Conservation (phyloP, 1,140 invertebrate genomes). For the Drosophila oshimai region DNA sequence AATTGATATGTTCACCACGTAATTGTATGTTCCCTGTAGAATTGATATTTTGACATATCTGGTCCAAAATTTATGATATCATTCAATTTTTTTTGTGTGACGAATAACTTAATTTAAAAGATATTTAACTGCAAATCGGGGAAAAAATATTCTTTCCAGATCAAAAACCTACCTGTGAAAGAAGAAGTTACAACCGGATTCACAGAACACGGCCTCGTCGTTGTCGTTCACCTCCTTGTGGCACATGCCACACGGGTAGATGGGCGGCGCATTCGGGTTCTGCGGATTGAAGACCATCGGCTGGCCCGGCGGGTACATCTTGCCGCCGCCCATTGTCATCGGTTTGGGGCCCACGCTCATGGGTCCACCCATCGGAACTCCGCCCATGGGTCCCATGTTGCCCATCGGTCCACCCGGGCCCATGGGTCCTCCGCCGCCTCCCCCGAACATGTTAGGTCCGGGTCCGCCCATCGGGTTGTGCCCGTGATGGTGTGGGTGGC, state of each 20-base stretch:
- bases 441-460: constrained; percentile 33
- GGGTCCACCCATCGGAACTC: constrained; percentile 63
- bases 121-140: too few relatives aligned
- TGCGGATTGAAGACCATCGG: constrained; percentile 99
- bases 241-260: constrained; percentile 98
- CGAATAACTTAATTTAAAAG: too few relatives aligned
- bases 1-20: too few relatives aligned
- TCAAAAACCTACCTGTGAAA: constrained; percentile 91
- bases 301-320: constrained; percentile 97
- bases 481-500: constrained; percentile 64
- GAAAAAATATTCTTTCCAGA: too few relatives aligned
- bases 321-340: constrained; percentile 94
- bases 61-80: too few relatives aligned
- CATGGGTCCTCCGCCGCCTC: constrained; percentile 49
- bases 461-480: constrained; percentile 59
- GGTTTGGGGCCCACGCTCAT: constrained; percentile 83
- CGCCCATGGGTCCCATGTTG: constrained; percentile 59
- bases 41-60: too few relatives aligned
- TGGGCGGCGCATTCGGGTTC: constrained; percentile 98
- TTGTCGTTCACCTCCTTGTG: constrained; percentile 99
- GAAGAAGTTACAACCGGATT: constrained; percentile 99
- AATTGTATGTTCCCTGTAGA: too few relatives aligned
- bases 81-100: too few relatives aligned
- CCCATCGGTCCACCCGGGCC: constrained; percentile 65
- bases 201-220: constrained; percentile 98